Evolutionary conservation across 1,140 invertebrate genomes (phyloP), one percentile per base, ranked within the genome.

Genomic region (Camponotus floridanus): DNA sequence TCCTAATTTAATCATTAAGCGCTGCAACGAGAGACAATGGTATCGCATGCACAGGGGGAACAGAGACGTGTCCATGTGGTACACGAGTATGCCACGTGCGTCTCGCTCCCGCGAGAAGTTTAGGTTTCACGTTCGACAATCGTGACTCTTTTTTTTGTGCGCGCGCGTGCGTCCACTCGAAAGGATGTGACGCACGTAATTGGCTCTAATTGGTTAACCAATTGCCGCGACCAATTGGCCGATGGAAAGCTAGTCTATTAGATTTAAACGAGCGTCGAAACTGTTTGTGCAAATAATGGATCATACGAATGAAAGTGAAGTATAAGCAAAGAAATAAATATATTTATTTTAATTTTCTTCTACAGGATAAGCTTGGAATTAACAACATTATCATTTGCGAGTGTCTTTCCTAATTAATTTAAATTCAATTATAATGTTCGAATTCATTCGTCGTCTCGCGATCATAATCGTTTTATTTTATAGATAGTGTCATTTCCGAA

Each of bases 161-260:
- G 36, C 18, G 21, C 21, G 26, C 70, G 48, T 36, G 4, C 61
- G 36, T 39, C 51, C 45, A 51, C 13, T 57, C 68, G 65, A 80
- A 61, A 74, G 68, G 55, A 83, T 74, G 21, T 48, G 79, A 74
- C 68, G 79, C 79, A 31, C 21, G 68, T 83, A 83, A 83, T 83
- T 83, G 79, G 39, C 68, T 83, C 39, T 83, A 83, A 83, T 83
- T 83, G 79, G 57, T 83, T 83, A 74, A 83, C 79, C 79, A 83
- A 83, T 81, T 81, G 79, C 39, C 11, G 39, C 79, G 21, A 55
- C 26, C 79, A 81, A 81, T 83, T 83, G 68, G 39, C 26, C 55
- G 55, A 81, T 61, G 78, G 65, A 81, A 73, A 81, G 68, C 39
- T 70, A 18, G 42, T 61, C 79, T 73, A 59, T 73, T 61, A 36